Base-by-base conservation (phyloP, 1,140 invertebrate genomes). In the Leptinotarsa texana region DNA sequence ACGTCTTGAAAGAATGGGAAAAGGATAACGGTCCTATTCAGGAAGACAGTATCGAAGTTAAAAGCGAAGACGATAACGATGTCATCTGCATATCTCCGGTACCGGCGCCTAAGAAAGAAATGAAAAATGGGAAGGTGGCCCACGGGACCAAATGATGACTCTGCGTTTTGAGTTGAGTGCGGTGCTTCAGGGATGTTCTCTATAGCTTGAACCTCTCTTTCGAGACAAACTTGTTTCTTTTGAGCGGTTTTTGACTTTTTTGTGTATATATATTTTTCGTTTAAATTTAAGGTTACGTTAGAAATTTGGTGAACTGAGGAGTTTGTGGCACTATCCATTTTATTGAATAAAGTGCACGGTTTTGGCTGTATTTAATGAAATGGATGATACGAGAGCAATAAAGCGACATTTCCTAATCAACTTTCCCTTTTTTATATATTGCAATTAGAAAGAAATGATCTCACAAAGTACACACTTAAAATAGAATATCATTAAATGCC, bases 1-100 rank as follows among this genome's bases (percentile, higher is more conserved):
- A 92, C 51, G 92, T 98, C 13, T 85, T 98, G 15, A 92, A 93
- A 81, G 95, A 98, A 81, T 96, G 93, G 86, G 96, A 98, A 81
- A 89, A 89, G 73, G 92, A 93, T 78, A 90, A 94, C 83, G 92
- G 92, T 2, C 83, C 83, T 0, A 61, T 83, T 18, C 77, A 75
- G 3, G 83, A 82, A 21, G 80, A 79, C 69, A 57, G 51, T 57
- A 72, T 63, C 15, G 82, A 84, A 33, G 77, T 80, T 8, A 83
- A 82, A 66, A 78, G 79, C 47, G 82, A 83, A 74, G 81, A 84
- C 74, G 81, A 83, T 63, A 82, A 81, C 69, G 84, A 85, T 67
- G 84, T 85, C 22, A 85, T 85, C 68, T 85, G 84, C 74, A 74
- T 85, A 77, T 84, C 83, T 21, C 83, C 83, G 0, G 80, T 69